Conservation (phyloP, 1,140 invertebrate genomes). For the Drosophila miranda region DNA sequence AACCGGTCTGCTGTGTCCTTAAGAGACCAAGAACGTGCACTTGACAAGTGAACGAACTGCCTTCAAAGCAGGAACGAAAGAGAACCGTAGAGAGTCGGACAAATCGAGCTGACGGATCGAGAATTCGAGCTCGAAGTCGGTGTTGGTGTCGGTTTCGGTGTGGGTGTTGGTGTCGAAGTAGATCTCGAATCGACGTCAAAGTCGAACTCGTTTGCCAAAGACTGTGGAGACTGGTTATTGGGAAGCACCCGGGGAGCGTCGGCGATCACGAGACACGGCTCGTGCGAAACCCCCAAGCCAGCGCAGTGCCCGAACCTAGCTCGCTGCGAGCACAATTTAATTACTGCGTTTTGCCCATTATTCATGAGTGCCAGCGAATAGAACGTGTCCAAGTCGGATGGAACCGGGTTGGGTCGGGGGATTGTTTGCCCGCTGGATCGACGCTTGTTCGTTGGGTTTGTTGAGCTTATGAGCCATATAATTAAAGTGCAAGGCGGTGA, state of each 20-base stretch:
- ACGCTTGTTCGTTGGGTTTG: constrained; percentile 10
- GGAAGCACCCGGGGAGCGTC: constrained; percentile 53
- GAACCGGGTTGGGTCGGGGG: neutral
- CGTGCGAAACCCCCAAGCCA: constrained; percentile 55
- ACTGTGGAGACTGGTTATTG: constrained; percentile 48
- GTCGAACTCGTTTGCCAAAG: constrained; percentile 42
- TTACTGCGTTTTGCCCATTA: constrained; percentile 34
- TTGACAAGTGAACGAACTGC: constrained; percentile 75
- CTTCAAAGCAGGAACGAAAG: constrained; percentile 45
- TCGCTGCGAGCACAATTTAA: constrained; percentile 16
- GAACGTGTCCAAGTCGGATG: constrained; percentile 19
- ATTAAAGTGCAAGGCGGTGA: constrained; percentile 33
- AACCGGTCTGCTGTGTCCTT: constrained; percentile 71
- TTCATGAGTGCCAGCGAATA: constrained; percentile 44
- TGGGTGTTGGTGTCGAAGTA: constrained; percentile 18
- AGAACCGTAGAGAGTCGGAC: constrained; percentile 4
- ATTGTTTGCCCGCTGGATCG: constrained; percentile 19
- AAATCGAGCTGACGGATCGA: constrained; percentile 28
- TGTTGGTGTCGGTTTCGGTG: no score
- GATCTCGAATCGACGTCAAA: constrained; percentile 38
- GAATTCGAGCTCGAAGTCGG: constrained; percentile 21
- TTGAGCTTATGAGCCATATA: constrained; percentile 35
- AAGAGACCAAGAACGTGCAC: constrained; percentile 67
- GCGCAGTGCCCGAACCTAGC: constrained; percentile 7
- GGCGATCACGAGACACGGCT: constrained; percentile 68